Percentiles rank a stretch among this genome's conserved stretches.
These are phyloP conservation scores for Fringilla coelebs DNA, from an alignment of 2,797 vertebrate genomes.

Conservation along the genomic window DNA sequence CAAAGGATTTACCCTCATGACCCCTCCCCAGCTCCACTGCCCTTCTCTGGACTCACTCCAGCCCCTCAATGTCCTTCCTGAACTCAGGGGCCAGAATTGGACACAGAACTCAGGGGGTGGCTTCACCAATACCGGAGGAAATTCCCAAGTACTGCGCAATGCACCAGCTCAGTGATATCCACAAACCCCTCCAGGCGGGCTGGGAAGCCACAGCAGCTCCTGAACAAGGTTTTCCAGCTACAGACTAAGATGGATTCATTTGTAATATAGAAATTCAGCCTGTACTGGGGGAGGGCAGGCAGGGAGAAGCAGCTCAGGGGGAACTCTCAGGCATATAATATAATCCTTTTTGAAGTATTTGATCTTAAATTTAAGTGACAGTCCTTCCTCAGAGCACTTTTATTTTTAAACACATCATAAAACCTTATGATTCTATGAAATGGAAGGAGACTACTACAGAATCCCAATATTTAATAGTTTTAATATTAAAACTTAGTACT, in stretches of 20 bases:
- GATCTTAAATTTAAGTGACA: conserved; percentile 36
- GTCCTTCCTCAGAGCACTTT: conserved; percentile 24
- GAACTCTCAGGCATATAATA: background rate
- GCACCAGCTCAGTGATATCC: background rate
- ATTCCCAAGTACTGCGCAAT: background rate
- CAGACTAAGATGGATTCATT: background rate
- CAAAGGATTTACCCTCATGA: background rate
- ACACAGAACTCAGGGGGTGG: background rate
- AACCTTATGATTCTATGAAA: background rate
- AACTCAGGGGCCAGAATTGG: background rate
- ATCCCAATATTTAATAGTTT: conserved; percentile 23
- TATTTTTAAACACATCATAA: conserved; percentile 37
- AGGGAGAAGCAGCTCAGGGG: background rate
- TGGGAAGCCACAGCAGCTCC: background rate
- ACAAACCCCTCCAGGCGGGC: background rate
- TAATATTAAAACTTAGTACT: conserved; percentile 19
- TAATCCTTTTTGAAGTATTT: conserved; percentile 25
- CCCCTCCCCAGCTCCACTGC: background rate
- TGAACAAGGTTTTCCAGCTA: background rate
- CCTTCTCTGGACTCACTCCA: background rate
- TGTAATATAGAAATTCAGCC: background rate
- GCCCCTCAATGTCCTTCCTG: background rate
- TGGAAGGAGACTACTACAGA: background rate
- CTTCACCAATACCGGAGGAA: background rate
- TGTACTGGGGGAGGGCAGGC: background rate